phyloP scores from a whole-genome alignment of 2,113 vertebrate genomes.

The Urocolius indicus region DNA sequence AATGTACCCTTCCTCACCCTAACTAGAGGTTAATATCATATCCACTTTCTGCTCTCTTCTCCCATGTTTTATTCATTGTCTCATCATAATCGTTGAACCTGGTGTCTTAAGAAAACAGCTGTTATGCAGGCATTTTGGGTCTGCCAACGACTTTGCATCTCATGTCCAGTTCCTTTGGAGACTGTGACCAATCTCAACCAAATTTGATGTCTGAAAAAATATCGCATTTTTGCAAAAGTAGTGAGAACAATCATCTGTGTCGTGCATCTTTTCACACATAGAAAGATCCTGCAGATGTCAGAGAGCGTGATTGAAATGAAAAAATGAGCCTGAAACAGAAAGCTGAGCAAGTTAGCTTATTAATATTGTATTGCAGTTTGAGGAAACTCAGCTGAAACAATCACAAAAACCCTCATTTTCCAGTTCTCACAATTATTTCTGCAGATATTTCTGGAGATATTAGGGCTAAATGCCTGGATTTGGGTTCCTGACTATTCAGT shows the following conservation, averaged over 20 bases:
- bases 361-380: not conserved
- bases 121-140: not conserved
- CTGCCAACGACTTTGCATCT: not conserved
- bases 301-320: not conserved
- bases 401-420: not conserved
- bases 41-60: not conserved
- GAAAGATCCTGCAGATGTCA: not conserved
- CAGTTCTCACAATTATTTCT: not conserved
- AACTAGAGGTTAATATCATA: not conserved
- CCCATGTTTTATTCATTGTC: not conserved
- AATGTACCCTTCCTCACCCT: not conserved
- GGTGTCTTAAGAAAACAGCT: not conserved
- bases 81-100: not conserved
- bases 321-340: not conserved
- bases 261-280: not conserved
- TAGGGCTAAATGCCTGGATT: not conserved
- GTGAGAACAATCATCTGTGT: not conserved
- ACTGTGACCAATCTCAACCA: not conserved
- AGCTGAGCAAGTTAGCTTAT: not conserved
- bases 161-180: not conserved
- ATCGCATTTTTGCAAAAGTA: not conserved
- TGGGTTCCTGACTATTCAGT: not conserved
- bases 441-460: too few relatives aligned
- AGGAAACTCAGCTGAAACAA: not conserved
- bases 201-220: not conserved